A percentile compares a stretch with the other conserved stretches of the same genome.
These are phyloP conservation scores for Tyria jacobaeae DNA, from an alignment of 2,888 invertebrate genomes.

Conservation along the genomic window DNA sequence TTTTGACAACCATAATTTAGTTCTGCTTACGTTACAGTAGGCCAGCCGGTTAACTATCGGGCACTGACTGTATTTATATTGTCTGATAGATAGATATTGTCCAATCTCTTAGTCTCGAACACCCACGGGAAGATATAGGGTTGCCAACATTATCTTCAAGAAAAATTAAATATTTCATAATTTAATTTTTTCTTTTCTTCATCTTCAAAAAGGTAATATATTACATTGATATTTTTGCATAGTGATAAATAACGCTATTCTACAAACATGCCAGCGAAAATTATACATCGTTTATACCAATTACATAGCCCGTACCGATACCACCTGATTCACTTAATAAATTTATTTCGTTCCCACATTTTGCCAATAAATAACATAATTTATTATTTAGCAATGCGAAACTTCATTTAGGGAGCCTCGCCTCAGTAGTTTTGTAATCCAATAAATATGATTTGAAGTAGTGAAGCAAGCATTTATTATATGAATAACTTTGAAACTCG, in stretches of 20 bases:
- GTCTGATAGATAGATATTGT: no score
- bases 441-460: constrained; percentile 56
- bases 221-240: not conserved
- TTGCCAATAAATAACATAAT: constrained; percentile 54
- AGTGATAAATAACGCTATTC: not conserved
- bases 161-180: no score
- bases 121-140: not conserved
- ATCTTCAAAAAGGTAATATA: not conserved
- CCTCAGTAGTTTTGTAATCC: constrained; percentile 56
- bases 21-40: no score
- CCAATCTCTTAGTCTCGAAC: no score
- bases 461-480: constrained; percentile 56
- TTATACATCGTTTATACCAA: not conserved
- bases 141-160: no score
- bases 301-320: constrained; percentile 2
- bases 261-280: not conserved
- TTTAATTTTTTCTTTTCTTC: no score
- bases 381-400: constrained; percentile 56
- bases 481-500: constrained; percentile 26
- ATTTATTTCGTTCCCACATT: constrained; percentile 11
- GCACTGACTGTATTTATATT: no score
- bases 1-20: no score
- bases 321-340: constrained; percentile 36
- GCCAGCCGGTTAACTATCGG: no score
- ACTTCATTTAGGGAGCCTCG: constrained; percentile 41